Conservation (phyloP, 2,888 invertebrate genomes). For the Pharmacophagus antenor region DNA sequence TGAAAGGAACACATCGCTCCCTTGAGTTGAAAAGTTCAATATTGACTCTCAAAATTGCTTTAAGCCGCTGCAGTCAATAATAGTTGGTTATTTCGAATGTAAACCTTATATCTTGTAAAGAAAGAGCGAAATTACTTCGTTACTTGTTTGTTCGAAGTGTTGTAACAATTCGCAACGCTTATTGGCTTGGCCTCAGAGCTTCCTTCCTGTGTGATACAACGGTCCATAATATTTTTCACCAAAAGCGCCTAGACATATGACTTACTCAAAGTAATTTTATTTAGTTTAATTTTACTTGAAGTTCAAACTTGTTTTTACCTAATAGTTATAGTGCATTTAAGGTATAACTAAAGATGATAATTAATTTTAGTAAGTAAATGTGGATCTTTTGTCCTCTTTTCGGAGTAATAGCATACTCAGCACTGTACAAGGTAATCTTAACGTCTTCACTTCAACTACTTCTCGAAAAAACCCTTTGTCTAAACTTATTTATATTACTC, state of each 20-base stretch:
- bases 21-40: constrained; percentile 72
- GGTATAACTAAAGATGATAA: no score
- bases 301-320: background rate
- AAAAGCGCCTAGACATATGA: constrained; percentile 45
- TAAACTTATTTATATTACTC: constrained; percentile 17
- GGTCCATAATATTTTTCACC: constrained; percentile 52
- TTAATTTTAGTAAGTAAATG: no score
- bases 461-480: background rate
- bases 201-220: constrained; percentile 56
- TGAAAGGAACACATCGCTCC: constrained; percentile 64
- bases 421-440: no score
- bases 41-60: constrained; percentile 77
- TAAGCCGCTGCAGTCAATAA: constrained; percentile 71
- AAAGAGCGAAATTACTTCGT: constrained; percentile 58
- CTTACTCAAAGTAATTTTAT: background rate
- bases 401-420: no score
- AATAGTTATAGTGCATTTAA: no score
- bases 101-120: constrained; percentile 58
- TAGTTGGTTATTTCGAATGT: constrained; percentile 61
- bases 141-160: constrained; percentile 57
- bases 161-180: constrained; percentile 66
- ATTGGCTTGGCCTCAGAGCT: constrained; percentile 74
- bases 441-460: no score
- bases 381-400: no score
- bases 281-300: background rate